Evolutionary conservation across 2,797 vertebrate species (phyloP).

Genomic region (Vultur gryphus): DNA sequence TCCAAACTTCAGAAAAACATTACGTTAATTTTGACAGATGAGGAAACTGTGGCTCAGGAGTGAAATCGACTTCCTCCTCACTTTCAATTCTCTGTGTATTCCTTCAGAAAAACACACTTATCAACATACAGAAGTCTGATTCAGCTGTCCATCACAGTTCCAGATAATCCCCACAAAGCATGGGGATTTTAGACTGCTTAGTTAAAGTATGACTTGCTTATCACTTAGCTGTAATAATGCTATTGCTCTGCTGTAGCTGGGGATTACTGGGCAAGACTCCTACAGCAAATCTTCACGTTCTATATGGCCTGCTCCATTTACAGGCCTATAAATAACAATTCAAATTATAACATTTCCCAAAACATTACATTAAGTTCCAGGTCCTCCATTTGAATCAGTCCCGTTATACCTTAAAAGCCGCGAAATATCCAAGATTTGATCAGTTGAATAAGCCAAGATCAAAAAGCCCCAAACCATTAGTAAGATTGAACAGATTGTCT

Average conservation of each 20-base stretch:
- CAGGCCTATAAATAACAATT: not conserved
- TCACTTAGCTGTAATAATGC: not conserved
- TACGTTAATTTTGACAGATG: not conserved
- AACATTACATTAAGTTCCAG: not conserved
- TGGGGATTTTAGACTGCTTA: constrained; percentile 23
- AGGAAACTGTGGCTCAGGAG: not conserved
- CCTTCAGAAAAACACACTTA: not conserved
- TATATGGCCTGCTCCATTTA: not conserved
- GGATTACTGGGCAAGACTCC: not conserved
- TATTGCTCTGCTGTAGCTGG: not conserved
- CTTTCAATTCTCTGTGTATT: not conserved
- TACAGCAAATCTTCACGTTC: not conserved
- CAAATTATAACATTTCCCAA: not conserved
- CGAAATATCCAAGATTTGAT: not conserved
- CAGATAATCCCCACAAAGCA: constrained; percentile 3
- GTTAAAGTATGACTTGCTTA: constrained; percentile 29
- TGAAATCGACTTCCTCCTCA: not conserved
- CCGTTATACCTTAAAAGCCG: not conserved
- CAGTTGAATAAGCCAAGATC: not conserved
- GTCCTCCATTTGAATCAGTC: not conserved
- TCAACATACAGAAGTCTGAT: not conserved
- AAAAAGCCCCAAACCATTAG: not conserved
- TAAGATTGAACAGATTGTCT: not conserved
- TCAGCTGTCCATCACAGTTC: not conserved
- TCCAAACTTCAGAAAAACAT: not conserved